A percentile compares a stretch with the other conserved stretches of the same genome.
Conservation (phyloP, 2,113 vertebrate species). For the Agapornis roseicollis region DNA sequence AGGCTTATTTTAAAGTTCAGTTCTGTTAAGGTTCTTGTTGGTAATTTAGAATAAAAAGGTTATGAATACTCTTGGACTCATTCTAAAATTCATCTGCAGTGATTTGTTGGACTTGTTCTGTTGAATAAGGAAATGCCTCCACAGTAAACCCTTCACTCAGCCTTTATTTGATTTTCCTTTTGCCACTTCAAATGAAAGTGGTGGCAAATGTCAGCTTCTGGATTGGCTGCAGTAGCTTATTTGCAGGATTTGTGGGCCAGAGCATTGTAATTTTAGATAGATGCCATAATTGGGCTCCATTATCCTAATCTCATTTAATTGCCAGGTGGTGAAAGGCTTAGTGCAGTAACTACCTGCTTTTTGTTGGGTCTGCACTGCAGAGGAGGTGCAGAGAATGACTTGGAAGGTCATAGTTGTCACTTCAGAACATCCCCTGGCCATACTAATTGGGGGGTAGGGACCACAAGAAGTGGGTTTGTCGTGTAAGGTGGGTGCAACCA, state of each 20-base stretch:
- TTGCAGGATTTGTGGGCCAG: background rate
- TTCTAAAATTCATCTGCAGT: background rate
- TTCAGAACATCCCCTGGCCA: background rate
- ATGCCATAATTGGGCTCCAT: background rate
- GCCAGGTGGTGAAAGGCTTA: background rate
- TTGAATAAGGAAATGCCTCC: background rate
- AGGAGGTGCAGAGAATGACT: background rate
- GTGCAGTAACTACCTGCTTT: background rate
- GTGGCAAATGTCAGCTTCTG: background rate
- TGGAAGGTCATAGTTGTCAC: background rate
- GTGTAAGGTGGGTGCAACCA: background rate
- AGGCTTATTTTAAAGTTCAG: background rate
- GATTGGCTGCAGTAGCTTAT: background rate
- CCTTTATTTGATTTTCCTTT: background rate
- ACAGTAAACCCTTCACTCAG: background rate
- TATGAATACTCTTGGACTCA: background rate
- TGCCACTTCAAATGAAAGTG: background rate
- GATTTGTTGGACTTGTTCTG: background rate
- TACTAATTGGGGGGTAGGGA: fast-evolving
- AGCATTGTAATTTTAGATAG: background rate
- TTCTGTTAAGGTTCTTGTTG: background rate
- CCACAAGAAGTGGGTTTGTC: background rate
- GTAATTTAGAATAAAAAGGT: background rate
- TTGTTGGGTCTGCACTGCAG: background rate
- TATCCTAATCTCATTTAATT: background rate